Percentiles rank a stretch among this genome's conserved stretches.
Evolutionary conservation across 2,113 vertebrate genomes (phyloP).

Genomic region (Castor canadensis): DNA sequence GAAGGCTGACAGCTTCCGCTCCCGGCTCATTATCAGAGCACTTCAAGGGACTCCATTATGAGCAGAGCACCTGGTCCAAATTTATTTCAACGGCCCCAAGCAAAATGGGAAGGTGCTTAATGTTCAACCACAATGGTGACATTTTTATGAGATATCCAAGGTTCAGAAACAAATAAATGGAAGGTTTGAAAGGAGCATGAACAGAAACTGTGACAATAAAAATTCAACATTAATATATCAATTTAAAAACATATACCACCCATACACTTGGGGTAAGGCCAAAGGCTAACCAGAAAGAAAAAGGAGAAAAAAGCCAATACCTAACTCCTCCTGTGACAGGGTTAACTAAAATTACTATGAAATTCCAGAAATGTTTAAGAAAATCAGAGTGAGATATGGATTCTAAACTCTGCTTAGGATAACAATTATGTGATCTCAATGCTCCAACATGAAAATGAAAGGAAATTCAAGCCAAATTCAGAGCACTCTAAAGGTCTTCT

Average conservation of each 20-base stretch:
- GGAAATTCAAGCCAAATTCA: background rate
- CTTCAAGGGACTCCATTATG: constrained; percentile 90
- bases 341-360: background rate
- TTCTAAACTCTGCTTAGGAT: constrained; percentile 32
- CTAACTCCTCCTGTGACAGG: background rate
- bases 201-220: constrained; percentile 90
- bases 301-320: background rate
- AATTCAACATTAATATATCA: constrained; percentile 90
- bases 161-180: constrained; percentile 91
- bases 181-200: constrained; percentile 88
- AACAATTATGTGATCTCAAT: background rate
- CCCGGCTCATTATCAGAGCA: constrained; percentile 89
- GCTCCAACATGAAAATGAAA: background rate
- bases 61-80: constrained; percentile 90
- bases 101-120: constrained; percentile 93
- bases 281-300: constrained; percentile 78
- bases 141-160: constrained; percentile 93
- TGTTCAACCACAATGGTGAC: constrained; percentile 96
- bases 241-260: constrained; percentile 89
- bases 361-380: background rate
- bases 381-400: background rate
- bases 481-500: background rate
- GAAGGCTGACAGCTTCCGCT: constrained; percentile 89
- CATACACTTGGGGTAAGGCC: constrained; percentile 85
- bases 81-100: constrained; percentile 91